phyloP scores from a whole-genome alignment of 2,888 invertebrate genomes.

The Nebria salina region DNA sequence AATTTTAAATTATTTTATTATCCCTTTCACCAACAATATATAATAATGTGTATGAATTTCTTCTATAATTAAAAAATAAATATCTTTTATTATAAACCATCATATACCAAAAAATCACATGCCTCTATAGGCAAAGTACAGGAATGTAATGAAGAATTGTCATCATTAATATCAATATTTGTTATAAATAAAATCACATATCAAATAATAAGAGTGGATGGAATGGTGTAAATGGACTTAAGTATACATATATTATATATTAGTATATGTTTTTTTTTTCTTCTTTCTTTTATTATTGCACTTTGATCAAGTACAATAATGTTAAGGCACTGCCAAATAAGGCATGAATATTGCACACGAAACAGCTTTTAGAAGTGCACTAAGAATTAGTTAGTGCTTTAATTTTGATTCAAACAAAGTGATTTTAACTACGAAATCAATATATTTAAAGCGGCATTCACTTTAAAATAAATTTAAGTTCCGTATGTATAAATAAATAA shows the following conservation, averaged over 20 bases:
- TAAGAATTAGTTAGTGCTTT: conserved; percentile 29
- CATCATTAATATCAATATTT: conserved; percentile 40
- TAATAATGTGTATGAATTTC: conserved; percentile 40
- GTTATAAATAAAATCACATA: conserved; percentile 46
- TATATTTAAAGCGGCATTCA: conserved; percentile 28
- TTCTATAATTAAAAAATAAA: conserved; percentile 45
- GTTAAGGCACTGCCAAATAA: conserved; percentile 39
- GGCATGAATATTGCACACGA: conserved; percentile 33
- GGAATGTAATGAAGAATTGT: conserved; percentile 45
- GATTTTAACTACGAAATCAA: conserved; percentile 14
- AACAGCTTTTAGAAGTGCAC: conserved; percentile 25
- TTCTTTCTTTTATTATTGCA: conserved; percentile 6
- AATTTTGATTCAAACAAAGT: conserved; percentile 22
- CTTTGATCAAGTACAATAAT: conserved; percentile 28
- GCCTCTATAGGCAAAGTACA: conserved; percentile 41
- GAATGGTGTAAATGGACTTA: conserved; percentile 37
- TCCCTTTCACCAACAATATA: conserved; percentile 45
- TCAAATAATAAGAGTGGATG: conserved; percentile 41
- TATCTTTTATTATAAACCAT: conserved; percentile 41
- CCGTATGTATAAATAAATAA: conserved; percentile 51
- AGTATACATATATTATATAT: conserved; percentile 28
- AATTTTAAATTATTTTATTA: conserved; percentile 27
- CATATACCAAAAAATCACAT: conserved; percentile 44
- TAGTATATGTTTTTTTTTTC: background rate
- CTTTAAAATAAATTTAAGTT: conserved; percentile 33